Evolutionary conservation across 2,888 invertebrate species (phyloP), one percentile per base, ranked within the genome.

Genomic region (Meliscaeva auricollis): DNA sequence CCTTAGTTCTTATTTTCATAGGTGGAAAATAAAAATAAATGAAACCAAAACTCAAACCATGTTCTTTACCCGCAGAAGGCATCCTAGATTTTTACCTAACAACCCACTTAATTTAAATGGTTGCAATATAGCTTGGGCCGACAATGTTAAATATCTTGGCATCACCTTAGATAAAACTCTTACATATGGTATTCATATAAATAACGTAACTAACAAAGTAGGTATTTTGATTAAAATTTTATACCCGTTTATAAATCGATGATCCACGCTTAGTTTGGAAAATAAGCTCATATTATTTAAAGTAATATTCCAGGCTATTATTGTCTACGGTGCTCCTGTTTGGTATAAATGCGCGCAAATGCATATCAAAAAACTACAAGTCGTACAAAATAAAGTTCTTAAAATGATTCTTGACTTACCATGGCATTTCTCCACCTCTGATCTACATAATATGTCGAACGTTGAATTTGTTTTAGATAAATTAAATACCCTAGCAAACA

Each of bases 71-170:
- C 66, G 66, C 5, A 44, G 44, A 50, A 50, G 50, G 2, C 50
- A 22, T 50, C 20, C 20, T 11, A 50, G 50, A 50, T 50, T 50
- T 22, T 11, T 50, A 22, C 22, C 50, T 22, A 50, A 22, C 11
- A 50, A 22, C 20, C 22, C 50, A 22, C 50, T 50, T 17, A 6
- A 46, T 46, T 46, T 46, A 46, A 69, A 68, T 22, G 52, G 68
- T 38, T 68, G 52, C 38, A 68, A 52, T 13, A 68, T 52, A 13
- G 38, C 68, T 38, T 52, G 68, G 52, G 68, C 52, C 38, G 38
- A 38, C 4, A 26, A 26, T 26, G 26, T 26, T 46, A 50, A 50
- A 66, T 50, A 66, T 35, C 66, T 66, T 50, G 35, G 13, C 35
- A 66, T 66, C 48, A 35, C 11, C 30, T 66, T 41, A 4, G 52